Conservation (phyloP, 2,113 vertebrate species). For the Astatotilapia flaviijosephi region DNA sequence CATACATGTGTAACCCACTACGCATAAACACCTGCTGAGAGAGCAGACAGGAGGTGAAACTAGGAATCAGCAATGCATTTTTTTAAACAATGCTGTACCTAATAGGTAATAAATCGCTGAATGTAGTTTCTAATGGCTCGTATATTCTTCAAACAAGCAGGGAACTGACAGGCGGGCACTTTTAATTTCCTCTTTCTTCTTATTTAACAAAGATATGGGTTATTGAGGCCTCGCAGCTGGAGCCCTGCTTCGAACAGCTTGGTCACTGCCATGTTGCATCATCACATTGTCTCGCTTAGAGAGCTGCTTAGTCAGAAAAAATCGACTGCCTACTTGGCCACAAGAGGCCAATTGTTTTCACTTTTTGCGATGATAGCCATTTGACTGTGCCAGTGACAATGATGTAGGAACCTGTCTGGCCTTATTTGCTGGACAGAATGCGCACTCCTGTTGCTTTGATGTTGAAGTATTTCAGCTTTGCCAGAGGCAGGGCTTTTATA, state of each 20-base stretch:
- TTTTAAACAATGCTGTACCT: not conserved
- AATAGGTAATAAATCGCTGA: slow-evolving; percentile 22
- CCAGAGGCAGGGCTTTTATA: slow-evolving; percentile 9
- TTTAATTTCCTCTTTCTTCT: slow-evolving; percentile 20
- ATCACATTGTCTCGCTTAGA: not conserved
- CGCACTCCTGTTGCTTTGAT: slow-evolving; percentile 6
- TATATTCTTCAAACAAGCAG: not conserved
- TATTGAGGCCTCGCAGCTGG: slow-evolving; percentile 10
- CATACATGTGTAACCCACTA: not conserved
- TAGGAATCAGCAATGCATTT: slow-evolving; percentile 13
- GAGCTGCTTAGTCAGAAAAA: not conserved
- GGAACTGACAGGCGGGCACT: not conserved
- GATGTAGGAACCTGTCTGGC: not conserved
- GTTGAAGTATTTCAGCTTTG: slow-evolving; percentile 4
- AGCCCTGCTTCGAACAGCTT: not conserved
- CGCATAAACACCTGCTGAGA: not conserved
- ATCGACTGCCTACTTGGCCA: not conserved
- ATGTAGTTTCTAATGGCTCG: not conserved
- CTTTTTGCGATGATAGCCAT: not conserved
- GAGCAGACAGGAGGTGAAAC: not conserved
- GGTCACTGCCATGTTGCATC: slow-evolving; percentile 11
- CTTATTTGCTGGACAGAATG: not conserved
- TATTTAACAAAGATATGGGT: slow-evolving; percentile 8
- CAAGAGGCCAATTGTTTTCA: not conserved
- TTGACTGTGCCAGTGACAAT: not conserved